phyloP scores from a whole-genome alignment of 2,797 vertebrate genomes.

The Echiichthys vipera region DNA sequence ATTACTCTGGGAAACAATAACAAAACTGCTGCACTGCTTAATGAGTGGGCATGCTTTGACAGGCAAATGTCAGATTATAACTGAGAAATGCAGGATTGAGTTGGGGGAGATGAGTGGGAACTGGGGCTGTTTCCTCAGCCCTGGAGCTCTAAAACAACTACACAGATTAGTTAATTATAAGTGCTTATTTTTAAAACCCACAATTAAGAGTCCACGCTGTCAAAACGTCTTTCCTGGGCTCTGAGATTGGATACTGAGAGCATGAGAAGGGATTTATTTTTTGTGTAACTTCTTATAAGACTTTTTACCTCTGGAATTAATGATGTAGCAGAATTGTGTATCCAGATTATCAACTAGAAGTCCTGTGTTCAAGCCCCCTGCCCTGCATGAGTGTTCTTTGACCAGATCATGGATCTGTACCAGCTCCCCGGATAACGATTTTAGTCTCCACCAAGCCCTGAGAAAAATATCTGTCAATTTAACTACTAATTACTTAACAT shows the following conservation, averaged over 20 bases:
- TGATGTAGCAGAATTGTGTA: neutral
- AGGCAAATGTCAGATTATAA: constrained; percentile 44
- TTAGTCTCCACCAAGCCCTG: too few species aligned
- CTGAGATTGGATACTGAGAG: neutral
- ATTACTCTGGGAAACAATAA: constrained; percentile 57
- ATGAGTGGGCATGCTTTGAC: constrained; percentile 50
- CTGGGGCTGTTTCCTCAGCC: neutral
- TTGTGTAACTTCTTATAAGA: too few species aligned
- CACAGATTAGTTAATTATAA: constrained; percentile 19
- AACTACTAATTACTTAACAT: too few species aligned
- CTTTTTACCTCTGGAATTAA: neutral
- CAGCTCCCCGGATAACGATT: neutral
- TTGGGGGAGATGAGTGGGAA: constrained; percentile 16
- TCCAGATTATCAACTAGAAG: neutral
- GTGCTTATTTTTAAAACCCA: constrained; percentile 21
- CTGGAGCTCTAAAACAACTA: constrained; percentile 11
- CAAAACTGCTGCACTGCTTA: constrained; percentile 48
- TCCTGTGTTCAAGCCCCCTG: neutral
- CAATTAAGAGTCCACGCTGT: constrained; percentile 14
- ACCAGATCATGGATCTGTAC: neutral
- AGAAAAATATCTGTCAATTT: too few species aligned
- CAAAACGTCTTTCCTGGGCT: neutral
- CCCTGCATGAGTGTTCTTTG: neutral
- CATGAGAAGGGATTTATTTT: too few species aligned
- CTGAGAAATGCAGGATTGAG: constrained; percentile 24